A percentile compares a stretch with the other conserved stretches of the same genome.
Conservation (phyloP, 2,888 invertebrate species). For the Matsumyia berberina region DNA sequence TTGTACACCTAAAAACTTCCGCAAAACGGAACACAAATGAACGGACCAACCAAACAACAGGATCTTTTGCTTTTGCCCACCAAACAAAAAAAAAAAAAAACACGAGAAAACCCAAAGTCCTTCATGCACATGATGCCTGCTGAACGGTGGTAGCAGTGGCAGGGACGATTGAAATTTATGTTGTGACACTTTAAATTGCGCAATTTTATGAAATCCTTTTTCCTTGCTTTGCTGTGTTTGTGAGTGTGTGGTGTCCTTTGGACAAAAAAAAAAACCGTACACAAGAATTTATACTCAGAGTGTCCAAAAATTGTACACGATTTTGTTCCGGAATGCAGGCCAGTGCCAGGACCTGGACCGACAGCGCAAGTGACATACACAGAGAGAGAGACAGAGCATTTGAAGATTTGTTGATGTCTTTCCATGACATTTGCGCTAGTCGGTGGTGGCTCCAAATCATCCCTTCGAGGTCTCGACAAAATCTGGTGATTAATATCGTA, state of each 20-base stretch:
- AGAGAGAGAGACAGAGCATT: conserved; percentile 4
- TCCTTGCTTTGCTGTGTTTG: conserved; percentile 25
- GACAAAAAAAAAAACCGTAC: conserved; percentile 37
- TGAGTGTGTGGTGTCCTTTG: not conserved
- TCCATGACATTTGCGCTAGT: too few species aligned
- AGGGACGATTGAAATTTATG: conserved; percentile 81
- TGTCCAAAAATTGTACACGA: conserved; percentile 70
- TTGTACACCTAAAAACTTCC: conserved; percentile 72
- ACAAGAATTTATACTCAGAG: conserved; percentile 64
- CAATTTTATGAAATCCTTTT: conserved; percentile 84
- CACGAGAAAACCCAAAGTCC: conserved; percentile 53
- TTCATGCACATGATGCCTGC: conserved; percentile 72
- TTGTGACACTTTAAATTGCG: conserved; percentile 84
- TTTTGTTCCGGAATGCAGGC: conserved; percentile 69
- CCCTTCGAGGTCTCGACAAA: not conserved
- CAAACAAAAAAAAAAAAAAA: conserved; percentile 19
- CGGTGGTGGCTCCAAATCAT: too few species aligned
- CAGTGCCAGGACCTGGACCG: conserved; percentile 34
- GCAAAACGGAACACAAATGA: conserved; percentile 61
- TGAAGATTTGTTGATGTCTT: too few species aligned
- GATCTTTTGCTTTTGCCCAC: conserved; percentile 47
- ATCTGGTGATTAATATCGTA: conserved; percentile 60
- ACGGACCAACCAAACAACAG: conserved; percentile 70
- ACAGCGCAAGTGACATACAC: conserved; percentile 36
- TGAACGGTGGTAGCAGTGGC: conserved; percentile 11